phyloP scores from a whole-genome alignment of 1,140 invertebrate genomes.

The Cydia strobilella region DNA sequence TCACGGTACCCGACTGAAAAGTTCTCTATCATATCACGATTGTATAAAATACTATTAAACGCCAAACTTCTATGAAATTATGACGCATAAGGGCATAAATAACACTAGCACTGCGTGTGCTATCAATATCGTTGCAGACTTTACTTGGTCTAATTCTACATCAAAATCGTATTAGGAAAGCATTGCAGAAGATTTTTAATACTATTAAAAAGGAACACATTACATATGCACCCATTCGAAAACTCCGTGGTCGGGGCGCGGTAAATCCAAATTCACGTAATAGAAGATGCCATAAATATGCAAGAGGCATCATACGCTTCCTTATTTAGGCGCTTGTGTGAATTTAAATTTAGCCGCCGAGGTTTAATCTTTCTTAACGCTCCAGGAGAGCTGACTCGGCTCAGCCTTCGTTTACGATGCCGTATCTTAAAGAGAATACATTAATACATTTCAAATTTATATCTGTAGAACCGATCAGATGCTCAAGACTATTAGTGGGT shows the following conservation, averaged over 20 bases:
- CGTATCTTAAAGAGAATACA: neutral
- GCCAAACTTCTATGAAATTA: no score
- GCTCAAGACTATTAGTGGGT: neutral
- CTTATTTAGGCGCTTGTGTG: slow-evolving; percentile 29
- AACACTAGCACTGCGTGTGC: no score
- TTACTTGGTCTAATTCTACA: no score
- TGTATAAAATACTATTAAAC: no score
- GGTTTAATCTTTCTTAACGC: slow-evolving; percentile 32
- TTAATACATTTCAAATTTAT: slow-evolving; percentile 8
- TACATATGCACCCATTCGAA: neutral
- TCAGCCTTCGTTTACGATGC: neutral
- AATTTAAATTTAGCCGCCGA: slow-evolving; percentile 29
- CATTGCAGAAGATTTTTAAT: neutral
- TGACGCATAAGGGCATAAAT: no score
- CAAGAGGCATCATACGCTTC: slow-evolving; percentile 31
- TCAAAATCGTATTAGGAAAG: neutral
- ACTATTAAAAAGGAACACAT: neutral
- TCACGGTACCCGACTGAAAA: no score
- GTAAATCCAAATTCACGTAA: slow-evolving; percentile 25
- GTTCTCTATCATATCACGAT: no score
- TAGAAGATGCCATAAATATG: slow-evolving; percentile 27
- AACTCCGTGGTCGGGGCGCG: neutral
- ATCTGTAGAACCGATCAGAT: neutral
- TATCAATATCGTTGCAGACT: no score
- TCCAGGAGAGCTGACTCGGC: slow-evolving; percentile 24